Conservation (phyloP, 1,140 invertebrate species). For the Camponotus floridanus region DNA sequence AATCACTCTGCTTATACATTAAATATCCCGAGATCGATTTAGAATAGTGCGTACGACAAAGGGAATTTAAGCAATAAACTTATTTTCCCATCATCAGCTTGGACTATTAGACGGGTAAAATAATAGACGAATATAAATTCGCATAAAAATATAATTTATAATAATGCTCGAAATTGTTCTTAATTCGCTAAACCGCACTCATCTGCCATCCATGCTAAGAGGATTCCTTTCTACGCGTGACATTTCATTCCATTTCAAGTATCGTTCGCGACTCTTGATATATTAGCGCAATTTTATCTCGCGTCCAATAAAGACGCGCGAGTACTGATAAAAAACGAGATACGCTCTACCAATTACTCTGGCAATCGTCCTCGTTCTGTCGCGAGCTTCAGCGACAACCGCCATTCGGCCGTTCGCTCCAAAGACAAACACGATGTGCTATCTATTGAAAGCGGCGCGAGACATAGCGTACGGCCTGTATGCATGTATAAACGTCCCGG, state of each 20-base stretch:
- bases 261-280: neutral
- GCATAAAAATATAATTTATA: neutral
- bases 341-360: slow-evolving; percentile 43
- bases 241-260: neutral
- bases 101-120: neutral
- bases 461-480: slow-evolving; percentile 26
- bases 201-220: neutral
- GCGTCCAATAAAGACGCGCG: slow-evolving; percentile 35
- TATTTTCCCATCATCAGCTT: neutral
- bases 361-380: slow-evolving; percentile 35
- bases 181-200: neutral
- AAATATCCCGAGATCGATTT: slow-evolving; percentile 10
- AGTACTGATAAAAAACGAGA: slow-evolving; percentile 18
- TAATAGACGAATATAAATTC: neutral
- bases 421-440: slow-evolving; percentile 42
- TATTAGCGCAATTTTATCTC: slow-evolving; percentile 35
- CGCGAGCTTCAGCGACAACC: slow-evolving; percentile 7
- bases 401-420: neutral
- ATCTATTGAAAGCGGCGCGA: slow-evolving; percentile 30
- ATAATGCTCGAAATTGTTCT: neutral
- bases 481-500: slow-evolving; percentile 18
- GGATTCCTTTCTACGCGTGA: neutral
- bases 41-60: neutral
- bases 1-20: neutral
- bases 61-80: neutral